These are phyloP conservation scores for Drosophila teissieri DNA, from an alignment of 1,140 invertebrate genomes.

Conservation along the genomic window DNA sequence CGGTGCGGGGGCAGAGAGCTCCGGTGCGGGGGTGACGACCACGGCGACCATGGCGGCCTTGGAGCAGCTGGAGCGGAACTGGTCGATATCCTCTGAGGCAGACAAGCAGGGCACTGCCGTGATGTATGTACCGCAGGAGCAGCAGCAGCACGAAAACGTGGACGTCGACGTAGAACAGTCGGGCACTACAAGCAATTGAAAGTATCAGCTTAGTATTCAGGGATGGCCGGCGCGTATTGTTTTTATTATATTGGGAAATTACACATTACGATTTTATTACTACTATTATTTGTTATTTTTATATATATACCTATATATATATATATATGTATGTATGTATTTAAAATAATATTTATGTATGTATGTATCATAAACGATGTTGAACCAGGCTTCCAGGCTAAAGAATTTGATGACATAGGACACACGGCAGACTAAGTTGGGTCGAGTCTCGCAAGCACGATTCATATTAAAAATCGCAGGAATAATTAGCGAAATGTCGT, in stretches of 20 bases:
- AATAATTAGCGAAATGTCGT: neutral
- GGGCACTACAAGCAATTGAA: conserved; percentile 68
- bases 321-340: conserved; percentile 70
- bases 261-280: conserved; percentile 81
- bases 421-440: conserved; percentile 23
- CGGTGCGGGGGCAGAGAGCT: conserved; percentile 62
- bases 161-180: conserved; percentile 31
- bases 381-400: conserved; percentile 79
- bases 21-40: conserved; percentile 65
- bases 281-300: conserved; percentile 82
- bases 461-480: neutral
- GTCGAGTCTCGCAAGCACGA: conserved; percentile 1
- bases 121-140: conserved; percentile 74
- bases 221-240: conserved; percentile 71
- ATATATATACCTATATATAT: conserved; percentile 65
- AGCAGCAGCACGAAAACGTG: conserved; percentile 35
- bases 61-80: conserved; percentile 76
- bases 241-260: conserved; percentile 75
- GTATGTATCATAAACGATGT: conserved; percentile 75
- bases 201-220: conserved; percentile 72
- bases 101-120: conserved; percentile 66
- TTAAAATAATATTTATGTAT: conserved; percentile 77
- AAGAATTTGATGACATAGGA: conserved; percentile 55
- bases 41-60: conserved; percentile 75
- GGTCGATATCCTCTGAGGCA: conserved; percentile 77